Base-by-base conservation (phyloP, 2,797 vertebrate species). In the Pagetopsis macropterus region DNA sequence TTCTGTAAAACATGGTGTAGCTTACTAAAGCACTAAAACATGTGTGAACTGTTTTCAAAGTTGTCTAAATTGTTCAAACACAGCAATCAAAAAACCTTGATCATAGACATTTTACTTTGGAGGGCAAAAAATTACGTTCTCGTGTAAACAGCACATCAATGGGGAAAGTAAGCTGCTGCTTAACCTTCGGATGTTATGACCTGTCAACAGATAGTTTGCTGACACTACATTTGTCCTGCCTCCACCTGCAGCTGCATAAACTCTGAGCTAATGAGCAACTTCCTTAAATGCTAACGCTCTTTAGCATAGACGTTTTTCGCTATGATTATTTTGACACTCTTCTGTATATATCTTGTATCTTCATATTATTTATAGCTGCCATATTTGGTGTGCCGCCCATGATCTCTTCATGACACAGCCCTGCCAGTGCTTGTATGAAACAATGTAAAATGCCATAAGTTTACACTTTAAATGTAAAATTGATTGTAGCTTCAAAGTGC, bases 401-500 rank as follows among this genome's bases (percentile, higher is more conserved):
- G 50, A 27, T 41, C 49, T 48, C 31, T 10, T 45, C 16, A 23
- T 37, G 15, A 37, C 15, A 2, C 55, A 55, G 44, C 13, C 1
- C 9, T 45, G n/a, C 1, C 14, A 14, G 3, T 2, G 9, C 50
- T 27, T 75, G 45, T 50, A 44, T 55, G 49, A 49, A 61, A 15
- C 13, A 16, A 6, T 72, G 23, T 64, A 43, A 67, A 59, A 63
- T 59, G 46, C 31, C 41, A 33, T 6, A 45, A 2, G 48, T 49
- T 61, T 46, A 72, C 41, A 70, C 40, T 80, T 84, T 5, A 65
- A 70, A 67, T 86, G 69, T 74, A 50, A 71, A 76, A 73, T 40
- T 61, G 27, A 81, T 82, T 81, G 74, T 85, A 74, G 64, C 68
- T 74, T 72, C n/a, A 55, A 58, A 67, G 61, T 65, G 75, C 11